A percentile compares a stretch with the other conserved stretches of the same genome.
Conservation (phyloP, 2,113 vertebrate species). For the Meriones unguiculatus region DNA sequence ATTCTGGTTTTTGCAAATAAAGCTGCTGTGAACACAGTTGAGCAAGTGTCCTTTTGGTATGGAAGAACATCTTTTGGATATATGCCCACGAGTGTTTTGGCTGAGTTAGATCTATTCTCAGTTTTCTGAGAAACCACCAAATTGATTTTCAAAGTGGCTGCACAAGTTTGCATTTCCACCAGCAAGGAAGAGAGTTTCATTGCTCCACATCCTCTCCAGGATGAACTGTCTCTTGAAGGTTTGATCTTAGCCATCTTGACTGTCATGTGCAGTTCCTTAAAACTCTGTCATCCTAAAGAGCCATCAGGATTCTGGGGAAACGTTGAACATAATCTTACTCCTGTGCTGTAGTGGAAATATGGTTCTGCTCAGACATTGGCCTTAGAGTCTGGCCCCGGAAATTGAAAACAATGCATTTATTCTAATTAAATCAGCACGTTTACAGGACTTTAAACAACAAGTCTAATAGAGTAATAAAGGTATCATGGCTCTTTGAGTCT, state of each 20-base stretch:
- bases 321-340: too few relatives aligned
- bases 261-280: not conserved
- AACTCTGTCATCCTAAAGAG: not conserved
- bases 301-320: not conserved
- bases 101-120: not conserved
- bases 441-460: not conserved
- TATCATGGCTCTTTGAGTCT: not conserved
- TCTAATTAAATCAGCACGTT: not conserved
- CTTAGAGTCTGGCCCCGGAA: not conserved
- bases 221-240: too few relatives aligned
- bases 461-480: not conserved
- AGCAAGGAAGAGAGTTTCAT: too few relatives aligned
- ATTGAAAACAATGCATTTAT: not conserved
- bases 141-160: too few relatives aligned
- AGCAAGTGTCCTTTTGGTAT: not conserved
- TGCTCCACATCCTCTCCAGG: too few relatives aligned
- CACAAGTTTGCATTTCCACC: too few relatives aligned
- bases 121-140: too few relatives aligned
- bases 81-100: not conserved
- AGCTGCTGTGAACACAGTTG: too few relatives aligned
- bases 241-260: not conserved
- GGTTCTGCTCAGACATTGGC: not conserved
- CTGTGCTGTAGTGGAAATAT: not conserved
- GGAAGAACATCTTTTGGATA: not conserved
- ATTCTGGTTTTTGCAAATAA: too few relatives aligned